Base-by-base conservation (phyloP, 2,888 invertebrate species). In the Chymomyza procnemis region DNA sequence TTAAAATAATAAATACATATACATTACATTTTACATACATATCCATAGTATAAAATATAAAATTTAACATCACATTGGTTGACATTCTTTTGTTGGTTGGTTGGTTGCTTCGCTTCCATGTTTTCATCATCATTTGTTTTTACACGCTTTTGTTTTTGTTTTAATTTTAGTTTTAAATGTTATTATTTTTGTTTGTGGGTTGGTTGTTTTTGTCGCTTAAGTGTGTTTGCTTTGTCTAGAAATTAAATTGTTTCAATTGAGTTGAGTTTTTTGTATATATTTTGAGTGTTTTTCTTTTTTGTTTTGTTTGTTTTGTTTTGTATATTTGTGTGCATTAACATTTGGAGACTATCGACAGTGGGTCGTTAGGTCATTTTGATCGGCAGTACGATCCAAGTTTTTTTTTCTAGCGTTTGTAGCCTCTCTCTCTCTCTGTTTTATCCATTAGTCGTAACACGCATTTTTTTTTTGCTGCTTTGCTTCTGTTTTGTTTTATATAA, bases 11-110 rank as follows among this genome's bases (percentile, higher is more conserved):
- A 81, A 81, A 81, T 81, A 81, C 85, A 80, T 80, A 82, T 74
- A 79, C 74, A 55, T 87, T 81, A 81, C 82, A 81, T 50, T 50
- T 16, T 86, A 81, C 87, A 73, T 73, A 73, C 80, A 85, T 80
- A 80, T 81, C 80, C 81, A 84, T 81, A 81, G 81, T 81, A 81
- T 85, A 81, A 82, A 87, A 82, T 87, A 85, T 82, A 82, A 82
- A 87, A 85, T 82, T 82, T 85, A 82, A 82, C 82, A 82, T 82
- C 82, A 82, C 82, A 82, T 82, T 82, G 82, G 87, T 82, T 82
- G 87, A 82, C 82, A 85, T 87, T 87, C 87, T 82, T 87, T 82
- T 82, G 81, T 81, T 82, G 87, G 81, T 87, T 81, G 81, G 81
- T 81, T 82, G 81, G 81, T 82, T 82, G 85, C 82, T 82, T 82